These are phyloP conservation scores for Petrophora chlorosata DNA, from an alignment of 2,888 invertebrate genomes.

Conservation along the genomic window DNA sequence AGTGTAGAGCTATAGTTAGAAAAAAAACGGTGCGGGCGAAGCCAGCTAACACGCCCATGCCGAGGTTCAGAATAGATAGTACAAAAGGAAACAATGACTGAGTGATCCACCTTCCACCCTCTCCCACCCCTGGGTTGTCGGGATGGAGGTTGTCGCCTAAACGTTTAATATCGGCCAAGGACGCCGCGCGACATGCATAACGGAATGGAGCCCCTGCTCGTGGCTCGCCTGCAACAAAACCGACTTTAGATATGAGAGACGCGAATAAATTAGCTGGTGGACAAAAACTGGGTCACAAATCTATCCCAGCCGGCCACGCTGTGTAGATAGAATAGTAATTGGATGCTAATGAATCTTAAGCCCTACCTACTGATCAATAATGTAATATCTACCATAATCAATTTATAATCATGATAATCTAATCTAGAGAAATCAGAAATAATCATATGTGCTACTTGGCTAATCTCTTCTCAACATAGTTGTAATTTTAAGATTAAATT, in stretches of 20 bases:
- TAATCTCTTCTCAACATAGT: slow-evolving; percentile 4
- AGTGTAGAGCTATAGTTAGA: slow-evolving; percentile 1
- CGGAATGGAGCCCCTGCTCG: slow-evolving; percentile 36
- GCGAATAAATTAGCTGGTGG: slow-evolving; percentile 47
- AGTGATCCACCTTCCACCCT: slow-evolving; percentile 55
- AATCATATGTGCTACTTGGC: not conserved
- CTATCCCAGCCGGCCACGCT: slow-evolving; percentile 30
- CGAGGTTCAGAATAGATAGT: slow-evolving; percentile 48
- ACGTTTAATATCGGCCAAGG: slow-evolving; percentile 78
- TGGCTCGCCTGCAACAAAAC: slow-evolving; percentile 43
- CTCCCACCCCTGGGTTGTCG: slow-evolving; percentile 43
- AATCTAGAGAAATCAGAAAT: not conserved
- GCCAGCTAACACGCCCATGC: slow-evolving; percentile 41
- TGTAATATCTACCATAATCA: not conserved
- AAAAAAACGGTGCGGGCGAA: slow-evolving; percentile 8
- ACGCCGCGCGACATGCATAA: slow-evolving; percentile 53
- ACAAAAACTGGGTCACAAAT: slow-evolving; percentile 46
- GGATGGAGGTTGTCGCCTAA: slow-evolving; percentile 55
- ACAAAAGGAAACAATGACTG: slow-evolving; percentile 66
- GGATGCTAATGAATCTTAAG: slow-evolving; percentile 13
- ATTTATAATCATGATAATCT: no score
- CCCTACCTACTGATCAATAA: not conserved
- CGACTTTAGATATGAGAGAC: slow-evolving; percentile 42
- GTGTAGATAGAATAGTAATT: slow-evolving; percentile 12
- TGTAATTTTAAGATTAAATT: slow-evolving; percentile 10